Evolutionary conservation across 2,888 invertebrate genomes (phyloP), one percentile per base, ranked within the genome.

Genomic region (Agrotis puta): DNA sequence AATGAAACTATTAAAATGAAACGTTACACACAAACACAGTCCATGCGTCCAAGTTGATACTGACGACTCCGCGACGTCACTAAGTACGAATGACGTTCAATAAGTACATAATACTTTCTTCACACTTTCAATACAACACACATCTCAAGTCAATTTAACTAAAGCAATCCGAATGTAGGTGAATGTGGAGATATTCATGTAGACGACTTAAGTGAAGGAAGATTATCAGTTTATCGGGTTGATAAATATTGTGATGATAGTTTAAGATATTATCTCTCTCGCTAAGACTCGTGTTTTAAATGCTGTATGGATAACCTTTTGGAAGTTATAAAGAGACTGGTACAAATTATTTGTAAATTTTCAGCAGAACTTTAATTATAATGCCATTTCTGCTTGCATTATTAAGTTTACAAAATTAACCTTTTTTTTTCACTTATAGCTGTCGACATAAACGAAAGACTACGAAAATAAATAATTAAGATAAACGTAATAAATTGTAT

Each of bases 101-200:
- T 90, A 90, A 90, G 88, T 90, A 89, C 89, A 86, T 86, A 85
- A 87, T 83, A 88, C 86, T 84, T 79, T 69, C n/a, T 56, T 84
- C 68, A 84, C 79, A 79, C 66, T 58, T 69, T 83, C 78, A 77
- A 82, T 81, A 85, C 73, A 82, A 85, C 82, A 86, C 82, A 87
- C 82, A 82, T 81, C 76, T 65, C 74, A 80, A 85, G 73, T 72
- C 72, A 77, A 80, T 73, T 67, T 71, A 67, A 74, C 69, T 82
- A 76, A 78, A 71, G 33, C 72, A 74, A 81, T 66, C 62, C 79
- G 74, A 73, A 69, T 67, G 54, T 61, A 53, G 53, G 43, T 54
- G 13, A 24, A 50, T 45, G 47, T 56, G 24, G 47, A 33, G n/a
- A 43, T 57, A 53, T 61, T 54, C 27, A 64, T 24, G 65, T 62